These are phyloP conservation scores for Podabrus alpinus DNA, from an alignment of 2,888 invertebrate genomes.

Conservation along the genomic window DNA sequence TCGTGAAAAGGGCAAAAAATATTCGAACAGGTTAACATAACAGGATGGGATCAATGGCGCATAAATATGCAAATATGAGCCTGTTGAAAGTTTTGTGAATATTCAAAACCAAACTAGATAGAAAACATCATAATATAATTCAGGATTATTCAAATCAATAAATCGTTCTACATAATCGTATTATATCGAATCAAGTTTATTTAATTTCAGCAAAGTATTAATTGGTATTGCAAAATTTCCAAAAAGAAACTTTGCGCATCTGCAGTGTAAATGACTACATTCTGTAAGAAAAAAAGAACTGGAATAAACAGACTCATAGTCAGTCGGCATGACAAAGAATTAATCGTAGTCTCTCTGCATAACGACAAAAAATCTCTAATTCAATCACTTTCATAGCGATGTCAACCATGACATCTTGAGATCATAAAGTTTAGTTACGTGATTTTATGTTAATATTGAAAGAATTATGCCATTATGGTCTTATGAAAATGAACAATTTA, in stretches of 20 bases:
- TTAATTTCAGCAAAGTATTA: neutral
- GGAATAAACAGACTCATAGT: neutral
- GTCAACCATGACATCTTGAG: neutral
- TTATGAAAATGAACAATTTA: too few species aligned
- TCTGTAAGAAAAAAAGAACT: too few species aligned
- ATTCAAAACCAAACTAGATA: neutral
- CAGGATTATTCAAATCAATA: neutral
- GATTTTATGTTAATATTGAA: too few species aligned
- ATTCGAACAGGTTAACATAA: too few species aligned
- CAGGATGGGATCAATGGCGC: neutral
- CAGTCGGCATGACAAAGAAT: neutral
- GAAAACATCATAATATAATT: neutral
- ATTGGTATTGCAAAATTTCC: too few species aligned
- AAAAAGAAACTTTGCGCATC: too few species aligned
- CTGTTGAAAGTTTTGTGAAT: neutral
- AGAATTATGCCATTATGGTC: too few species aligned
- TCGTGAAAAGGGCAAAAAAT: too few species aligned
- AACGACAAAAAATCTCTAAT: too few species aligned
- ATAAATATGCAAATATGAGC: neutral
- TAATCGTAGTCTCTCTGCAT: too few species aligned
- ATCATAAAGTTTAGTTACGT: too few species aligned
- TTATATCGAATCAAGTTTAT: neutral
- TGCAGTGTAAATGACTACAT: too few species aligned
- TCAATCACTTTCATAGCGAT: neutral
- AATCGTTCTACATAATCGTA: neutral